These are phyloP conservation scores for Zygaena filipendulae DNA, from an alignment of 2,888 invertebrate species.

Conservation along the genomic window DNA sequence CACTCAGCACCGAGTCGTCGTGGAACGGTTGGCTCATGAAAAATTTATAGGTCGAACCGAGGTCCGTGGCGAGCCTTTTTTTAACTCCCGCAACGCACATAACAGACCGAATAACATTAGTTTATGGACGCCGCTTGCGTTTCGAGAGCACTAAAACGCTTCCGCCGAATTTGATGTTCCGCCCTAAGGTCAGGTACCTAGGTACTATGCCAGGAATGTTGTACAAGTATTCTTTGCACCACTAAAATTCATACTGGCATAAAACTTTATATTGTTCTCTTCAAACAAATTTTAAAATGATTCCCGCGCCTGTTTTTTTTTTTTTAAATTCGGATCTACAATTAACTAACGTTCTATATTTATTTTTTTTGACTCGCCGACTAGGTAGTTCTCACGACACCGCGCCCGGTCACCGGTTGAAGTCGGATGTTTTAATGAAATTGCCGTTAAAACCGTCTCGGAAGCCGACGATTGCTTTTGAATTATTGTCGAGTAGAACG, in stretches of 20 bases:
- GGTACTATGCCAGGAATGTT: too few relatives aligned
- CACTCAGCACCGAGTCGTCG: conserved; percentile 28
- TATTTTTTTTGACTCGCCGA: too few relatives aligned
- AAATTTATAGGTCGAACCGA: conserved; percentile 43
- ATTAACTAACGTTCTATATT: too few relatives aligned
- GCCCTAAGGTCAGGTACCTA: too few relatives aligned
- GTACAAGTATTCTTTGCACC: too few relatives aligned
- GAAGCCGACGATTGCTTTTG: conserved; percentile 27
- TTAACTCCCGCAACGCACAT: conserved; percentile 39
- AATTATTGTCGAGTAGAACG: conserved; percentile 40
- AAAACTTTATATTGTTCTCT: too few relatives aligned
- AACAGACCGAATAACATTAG: conserved; percentile 53
- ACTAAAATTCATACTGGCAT: too few relatives aligned
- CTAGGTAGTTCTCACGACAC: too few relatives aligned
- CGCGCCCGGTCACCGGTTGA: conserved; percentile 9
- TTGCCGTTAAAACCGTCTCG: conserved; percentile 27
- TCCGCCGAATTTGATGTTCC: conserved; percentile 32
- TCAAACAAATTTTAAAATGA: too few relatives aligned
- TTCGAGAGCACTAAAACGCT: conserved; percentile 33
- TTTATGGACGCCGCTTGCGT: conserved; percentile 40
- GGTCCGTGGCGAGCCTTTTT: conserved; percentile 23
- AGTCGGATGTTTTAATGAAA: conserved; percentile 18
- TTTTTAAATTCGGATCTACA: too few relatives aligned
- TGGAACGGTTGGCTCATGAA: conserved; percentile 49
- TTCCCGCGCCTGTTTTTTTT: too few relatives aligned